Percentiles rank a stretch among this genome's conserved stretches.
These are phyloP conservation scores for Microlaimidae sp. DNA, from an alignment of 2,888 invertebrate species.

Conservation along the genomic window DNA sequence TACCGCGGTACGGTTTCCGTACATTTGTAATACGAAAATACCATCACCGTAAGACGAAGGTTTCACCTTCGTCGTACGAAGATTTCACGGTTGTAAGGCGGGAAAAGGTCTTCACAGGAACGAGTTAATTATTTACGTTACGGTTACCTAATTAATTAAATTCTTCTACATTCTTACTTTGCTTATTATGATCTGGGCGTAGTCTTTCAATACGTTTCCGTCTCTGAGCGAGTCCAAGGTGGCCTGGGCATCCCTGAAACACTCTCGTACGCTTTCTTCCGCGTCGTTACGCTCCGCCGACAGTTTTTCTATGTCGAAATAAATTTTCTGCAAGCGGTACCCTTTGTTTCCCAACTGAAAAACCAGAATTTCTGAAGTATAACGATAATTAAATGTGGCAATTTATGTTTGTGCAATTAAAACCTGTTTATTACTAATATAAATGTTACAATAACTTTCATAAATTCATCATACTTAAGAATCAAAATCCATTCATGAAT, in stretches of 20 bases:
- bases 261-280: conserved; percentile 82
- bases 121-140: too few relatives aligned
- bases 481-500: too few relatives aligned
- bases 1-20: too few relatives aligned
- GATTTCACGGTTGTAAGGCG: too few relatives aligned
- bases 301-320: conserved; percentile 34
- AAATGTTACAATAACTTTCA: too few relatives aligned
- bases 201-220: conserved; percentile 49
- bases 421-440: background rate
- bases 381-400: conserved; percentile 3
- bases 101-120: too few relatives aligned
- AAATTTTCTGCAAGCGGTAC: conserved; percentile 28
- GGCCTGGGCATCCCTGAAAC: conserved; percentile 58
- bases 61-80: too few relatives aligned
- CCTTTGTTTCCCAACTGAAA: conserved; percentile 15
- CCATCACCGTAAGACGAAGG: too few relatives aligned
- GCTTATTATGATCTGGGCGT: conserved; percentile 70
- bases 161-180: conserved; percentile 51
- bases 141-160: too few relatives aligned
- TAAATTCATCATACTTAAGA: too few relatives aligned
- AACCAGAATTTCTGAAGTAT: too few relatives aligned
- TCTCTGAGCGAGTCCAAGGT: conserved; percentile 53
- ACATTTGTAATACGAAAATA: too few relatives aligned
- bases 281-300: conserved; percentile 80
- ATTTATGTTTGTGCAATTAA: conserved; percentile 13